Percentiles rank a stretch among this genome's conserved stretches.
phyloP scores from a whole-genome alignment of 2,888 invertebrate species.

The Phytoseiulus persimilis region DNA sequence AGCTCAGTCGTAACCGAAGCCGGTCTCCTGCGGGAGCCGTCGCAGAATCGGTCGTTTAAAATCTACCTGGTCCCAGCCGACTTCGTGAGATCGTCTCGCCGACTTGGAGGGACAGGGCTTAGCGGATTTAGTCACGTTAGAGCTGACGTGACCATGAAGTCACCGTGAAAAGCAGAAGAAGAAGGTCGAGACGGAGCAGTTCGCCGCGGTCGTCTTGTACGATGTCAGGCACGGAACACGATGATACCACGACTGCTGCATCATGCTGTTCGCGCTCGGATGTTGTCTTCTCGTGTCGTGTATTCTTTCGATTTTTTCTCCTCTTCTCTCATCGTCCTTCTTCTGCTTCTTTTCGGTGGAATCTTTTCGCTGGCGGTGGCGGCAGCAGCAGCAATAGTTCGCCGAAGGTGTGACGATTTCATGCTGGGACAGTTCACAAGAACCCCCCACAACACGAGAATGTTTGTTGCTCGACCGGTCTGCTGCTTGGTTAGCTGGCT shows the following conservation, averaged over 20 bases:
- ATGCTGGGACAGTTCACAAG: neutral
- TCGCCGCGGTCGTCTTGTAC: neutral
- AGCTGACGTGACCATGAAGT: neutral
- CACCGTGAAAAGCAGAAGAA: neutral
- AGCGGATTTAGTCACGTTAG: neutral
- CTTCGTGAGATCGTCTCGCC: neutral
- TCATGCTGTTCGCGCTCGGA: neutral
- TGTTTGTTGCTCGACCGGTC: neutral
- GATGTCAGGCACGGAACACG: neutral
- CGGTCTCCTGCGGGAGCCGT: neutral
- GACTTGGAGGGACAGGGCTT: neutral
- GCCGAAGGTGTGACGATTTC: slow-evolving; percentile 5
- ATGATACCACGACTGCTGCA: neutral
- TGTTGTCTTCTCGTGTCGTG: neutral
- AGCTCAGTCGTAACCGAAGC: neutral
- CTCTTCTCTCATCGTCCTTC: neutral
- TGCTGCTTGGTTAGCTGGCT: neutral
- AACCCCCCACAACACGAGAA: neutral
- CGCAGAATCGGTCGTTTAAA: neutral
- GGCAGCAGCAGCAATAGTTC: neutral
- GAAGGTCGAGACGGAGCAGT: neutral
- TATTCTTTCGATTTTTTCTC: neutral
- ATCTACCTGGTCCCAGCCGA: neutral
- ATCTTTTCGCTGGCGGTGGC: neutral
- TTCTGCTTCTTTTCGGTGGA: neutral